Conservation (phyloP, 2,888 invertebrate genomes). For the Microctonus aethiopoides region DNA sequence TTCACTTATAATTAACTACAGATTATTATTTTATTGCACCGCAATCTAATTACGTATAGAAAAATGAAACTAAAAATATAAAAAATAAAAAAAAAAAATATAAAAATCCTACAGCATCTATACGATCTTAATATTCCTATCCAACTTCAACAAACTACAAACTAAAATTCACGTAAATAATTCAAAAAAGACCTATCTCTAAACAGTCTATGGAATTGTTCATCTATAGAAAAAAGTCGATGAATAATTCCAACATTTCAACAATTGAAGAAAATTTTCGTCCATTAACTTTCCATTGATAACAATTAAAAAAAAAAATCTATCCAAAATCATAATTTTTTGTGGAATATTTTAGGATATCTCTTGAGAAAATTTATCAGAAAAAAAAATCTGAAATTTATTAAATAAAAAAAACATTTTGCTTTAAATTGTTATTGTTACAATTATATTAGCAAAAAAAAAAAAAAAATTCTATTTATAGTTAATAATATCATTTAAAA, state of each 20-base stretch:
- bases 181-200: background rate
- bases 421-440: background rate
- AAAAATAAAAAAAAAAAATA: constrained; percentile 23
- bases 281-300: background rate
- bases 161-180: constrained; percentile 12
- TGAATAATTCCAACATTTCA: background rate
- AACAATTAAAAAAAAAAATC: background rate
- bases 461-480: background rate
- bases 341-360: background rate
- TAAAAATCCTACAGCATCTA: constrained; percentile 45
- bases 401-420: no score
- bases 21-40: background rate
- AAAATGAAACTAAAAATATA: constrained; percentile 29
- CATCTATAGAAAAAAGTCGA: background rate
- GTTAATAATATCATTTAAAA: background rate
- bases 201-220: constrained; percentile 2
- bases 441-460: background rate
- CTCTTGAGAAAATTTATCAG: background rate
- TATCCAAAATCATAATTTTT: background rate
- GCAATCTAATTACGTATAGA: background rate
- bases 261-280: background rate
- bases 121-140: constrained; percentile 34
- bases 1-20: background rate
- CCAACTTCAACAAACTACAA: constrained; percentile 21
- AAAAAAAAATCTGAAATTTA: background rate